These are phyloP conservation scores for Ladona fulva DNA, from an alignment of 1,140 invertebrate species.

Conservation along the genomic window DNA sequence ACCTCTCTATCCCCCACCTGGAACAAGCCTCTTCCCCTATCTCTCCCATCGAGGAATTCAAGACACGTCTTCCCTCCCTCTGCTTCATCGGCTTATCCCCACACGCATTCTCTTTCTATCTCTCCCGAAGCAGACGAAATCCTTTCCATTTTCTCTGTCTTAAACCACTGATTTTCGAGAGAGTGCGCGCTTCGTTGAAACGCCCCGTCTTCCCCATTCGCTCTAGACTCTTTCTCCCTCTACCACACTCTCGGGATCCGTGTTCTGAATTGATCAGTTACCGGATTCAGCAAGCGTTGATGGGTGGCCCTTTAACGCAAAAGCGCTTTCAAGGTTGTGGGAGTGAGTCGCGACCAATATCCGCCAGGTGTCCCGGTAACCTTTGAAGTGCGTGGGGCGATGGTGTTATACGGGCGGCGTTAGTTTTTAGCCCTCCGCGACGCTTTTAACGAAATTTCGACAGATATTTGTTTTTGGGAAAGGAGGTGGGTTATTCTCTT, in stretches of 20 bases:
- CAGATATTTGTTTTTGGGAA: no score
- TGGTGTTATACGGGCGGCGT: no score
- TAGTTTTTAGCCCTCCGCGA: no score
- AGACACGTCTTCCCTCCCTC: neutral
- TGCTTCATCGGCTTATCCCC: neutral
- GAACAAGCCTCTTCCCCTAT: neutral
- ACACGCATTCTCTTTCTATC: neutral
- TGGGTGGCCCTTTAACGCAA: neutral
- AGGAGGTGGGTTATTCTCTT: no score
- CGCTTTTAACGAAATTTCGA: no score
- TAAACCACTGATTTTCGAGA: constrained; percentile 9
- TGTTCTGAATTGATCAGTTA: neutral
- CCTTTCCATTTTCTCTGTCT: neutral
- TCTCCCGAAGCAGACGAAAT: neutral
- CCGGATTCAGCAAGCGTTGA: neutral
- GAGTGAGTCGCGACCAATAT: no score
- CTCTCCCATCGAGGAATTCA: neutral
- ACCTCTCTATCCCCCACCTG: neutral
- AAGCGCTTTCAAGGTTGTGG: neutral
- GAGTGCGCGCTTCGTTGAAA: neutral
- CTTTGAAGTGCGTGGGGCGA: no score
- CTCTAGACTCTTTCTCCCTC: neutral
- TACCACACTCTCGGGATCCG: neutral
- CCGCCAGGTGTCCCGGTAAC: no score
- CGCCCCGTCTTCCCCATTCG: neutral